Percentiles rank a stretch among this genome's conserved stretches.
Conservation (phyloP, 2,797 vertebrate genomes). For the Spinus pinus region DNA sequence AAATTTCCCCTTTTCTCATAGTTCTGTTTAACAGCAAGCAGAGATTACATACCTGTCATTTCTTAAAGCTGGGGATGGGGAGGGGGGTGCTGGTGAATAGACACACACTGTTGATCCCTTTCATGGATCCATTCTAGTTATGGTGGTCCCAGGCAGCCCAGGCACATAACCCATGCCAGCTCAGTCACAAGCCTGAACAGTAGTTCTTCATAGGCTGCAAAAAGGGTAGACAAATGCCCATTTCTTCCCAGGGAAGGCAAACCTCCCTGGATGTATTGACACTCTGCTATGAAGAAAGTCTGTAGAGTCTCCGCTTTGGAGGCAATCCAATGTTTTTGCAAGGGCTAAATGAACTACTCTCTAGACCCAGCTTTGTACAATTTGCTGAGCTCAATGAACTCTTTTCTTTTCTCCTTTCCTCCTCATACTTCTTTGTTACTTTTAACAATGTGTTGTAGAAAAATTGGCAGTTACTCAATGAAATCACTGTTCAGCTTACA, state of each 20-base stretch:
- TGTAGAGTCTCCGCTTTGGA: constrained; percentile 43
- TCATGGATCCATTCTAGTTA: not conserved
- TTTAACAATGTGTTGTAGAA: constrained; percentile 63
- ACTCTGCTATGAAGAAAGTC: constrained; percentile 34
- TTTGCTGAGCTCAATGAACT: constrained; percentile 57
- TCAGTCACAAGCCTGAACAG: not conserved
- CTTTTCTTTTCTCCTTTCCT: constrained; percentile 40
- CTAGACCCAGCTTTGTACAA: constrained; percentile 64
- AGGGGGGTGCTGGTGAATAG: not conserved
- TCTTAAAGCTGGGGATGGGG: not conserved
- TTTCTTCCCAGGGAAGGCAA: constrained; percentile 49
- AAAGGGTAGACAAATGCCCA: constrained; percentile 15
- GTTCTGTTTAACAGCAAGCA: not conserved
- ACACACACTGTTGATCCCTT: not conserved
- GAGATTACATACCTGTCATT: not conserved
- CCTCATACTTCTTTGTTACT: constrained; percentile 59
- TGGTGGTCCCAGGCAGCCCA: not conserved
- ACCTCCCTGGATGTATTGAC: constrained; percentile 18
- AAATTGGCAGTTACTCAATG: constrained; percentile 65
- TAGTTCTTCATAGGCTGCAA: not conserved
- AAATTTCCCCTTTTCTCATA: not conserved
- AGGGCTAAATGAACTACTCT: constrained; percentile 54
- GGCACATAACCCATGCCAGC: not conserved
- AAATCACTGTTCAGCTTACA: constrained; percentile 60
- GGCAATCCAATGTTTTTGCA: constrained; percentile 56